phyloP scores from a whole-genome alignment of 1,140 invertebrate genomes.

The Leptinotarsa defecta region DNA sequence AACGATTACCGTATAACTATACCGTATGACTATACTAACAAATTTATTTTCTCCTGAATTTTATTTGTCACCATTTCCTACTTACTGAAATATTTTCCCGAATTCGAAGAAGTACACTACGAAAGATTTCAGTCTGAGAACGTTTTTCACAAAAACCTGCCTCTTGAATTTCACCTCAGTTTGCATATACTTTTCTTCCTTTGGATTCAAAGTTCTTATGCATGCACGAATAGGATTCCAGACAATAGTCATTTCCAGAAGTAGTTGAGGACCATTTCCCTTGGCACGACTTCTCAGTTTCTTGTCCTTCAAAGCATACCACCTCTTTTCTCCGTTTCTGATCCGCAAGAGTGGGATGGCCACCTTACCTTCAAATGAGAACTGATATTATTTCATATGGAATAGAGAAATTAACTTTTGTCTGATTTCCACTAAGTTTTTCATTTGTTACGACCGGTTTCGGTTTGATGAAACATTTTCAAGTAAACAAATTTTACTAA shows the following conservation, averaged over 20 bases:
- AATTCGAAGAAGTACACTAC: constrained; percentile 87
- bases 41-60: too few relatives aligned
- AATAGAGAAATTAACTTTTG: too few relatives aligned
- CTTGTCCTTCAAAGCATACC: constrained; percentile 97
- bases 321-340: constrained; percentile 88
- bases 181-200: constrained; percentile 94
- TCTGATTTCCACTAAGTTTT: too few relatives aligned
- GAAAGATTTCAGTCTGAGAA: constrained; percentile 89
- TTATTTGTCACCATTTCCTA: constrained; percentile 36
- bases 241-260: constrained; percentile 88
- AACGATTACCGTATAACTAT: too few relatives aligned
- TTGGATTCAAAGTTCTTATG: constrained; percentile 91
- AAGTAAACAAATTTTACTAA: too few relatives aligned
- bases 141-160: constrained; percentile 91
- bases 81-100: constrained; percentile 90
- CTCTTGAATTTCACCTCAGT: constrained; percentile 94
- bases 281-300: constrained; percentile 87
- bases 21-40: too few relatives aligned
- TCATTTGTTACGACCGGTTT: too few relatives aligned
- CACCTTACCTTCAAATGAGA: constrained; percentile 60
- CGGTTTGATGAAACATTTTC: too few relatives aligned
- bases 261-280: constrained; percentile 87
- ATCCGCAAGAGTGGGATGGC: constrained; percentile 88
- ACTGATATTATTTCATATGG: too few relatives aligned
- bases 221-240: constrained; percentile 93